These are phyloP conservation scores for Cyrtorhinus lividipennis DNA, from an alignment of 1,140 invertebrate species.

Conservation along the genomic window DNA sequence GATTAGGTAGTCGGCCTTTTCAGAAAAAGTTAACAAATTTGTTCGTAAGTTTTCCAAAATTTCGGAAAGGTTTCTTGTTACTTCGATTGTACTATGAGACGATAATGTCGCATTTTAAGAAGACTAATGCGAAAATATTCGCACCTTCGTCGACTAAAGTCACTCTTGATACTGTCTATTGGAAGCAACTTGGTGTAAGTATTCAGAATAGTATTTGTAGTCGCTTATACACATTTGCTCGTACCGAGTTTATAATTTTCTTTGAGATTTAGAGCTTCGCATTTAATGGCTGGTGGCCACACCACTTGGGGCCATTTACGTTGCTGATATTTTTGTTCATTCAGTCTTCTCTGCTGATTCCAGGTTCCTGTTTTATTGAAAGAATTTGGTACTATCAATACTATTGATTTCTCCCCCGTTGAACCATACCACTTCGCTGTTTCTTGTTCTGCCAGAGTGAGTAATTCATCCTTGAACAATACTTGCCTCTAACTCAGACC, in stretches of 20 bases:
- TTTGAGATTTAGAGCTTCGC: neutral
- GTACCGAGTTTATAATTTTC: neutral
- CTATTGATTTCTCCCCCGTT: slow-evolving; percentile 74
- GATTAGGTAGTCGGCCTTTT: no score
- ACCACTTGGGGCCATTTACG: neutral
- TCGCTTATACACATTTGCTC: neutral
- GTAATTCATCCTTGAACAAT: slow-evolving; percentile 19
- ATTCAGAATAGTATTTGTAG: neutral
- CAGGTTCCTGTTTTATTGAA: slow-evolving; percentile 76
- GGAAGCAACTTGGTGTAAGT: slow-evolving; percentile 68
- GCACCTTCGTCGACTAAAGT: slow-evolving; percentile 46
- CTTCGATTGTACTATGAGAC: no score
- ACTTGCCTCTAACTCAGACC: no score
- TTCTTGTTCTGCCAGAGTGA: slow-evolving; percentile 73
- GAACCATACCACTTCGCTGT: slow-evolving; percentile 80
- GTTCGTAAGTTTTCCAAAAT: no score
- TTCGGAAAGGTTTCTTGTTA: no score
- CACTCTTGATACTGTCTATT: slow-evolving; percentile 64
- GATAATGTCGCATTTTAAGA: slow-evolving; percentile 48
- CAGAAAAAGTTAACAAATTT: no score
- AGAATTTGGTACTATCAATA: slow-evolving; percentile 81
- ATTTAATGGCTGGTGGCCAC: neutral
- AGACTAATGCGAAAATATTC: slow-evolving; percentile 55
- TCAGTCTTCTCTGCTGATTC: slow-evolving; percentile 22
- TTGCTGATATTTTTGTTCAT: no score